phyloP scores from a whole-genome alignment of 2,797 vertebrate genomes.

The Scolopax rusticola region DNA sequence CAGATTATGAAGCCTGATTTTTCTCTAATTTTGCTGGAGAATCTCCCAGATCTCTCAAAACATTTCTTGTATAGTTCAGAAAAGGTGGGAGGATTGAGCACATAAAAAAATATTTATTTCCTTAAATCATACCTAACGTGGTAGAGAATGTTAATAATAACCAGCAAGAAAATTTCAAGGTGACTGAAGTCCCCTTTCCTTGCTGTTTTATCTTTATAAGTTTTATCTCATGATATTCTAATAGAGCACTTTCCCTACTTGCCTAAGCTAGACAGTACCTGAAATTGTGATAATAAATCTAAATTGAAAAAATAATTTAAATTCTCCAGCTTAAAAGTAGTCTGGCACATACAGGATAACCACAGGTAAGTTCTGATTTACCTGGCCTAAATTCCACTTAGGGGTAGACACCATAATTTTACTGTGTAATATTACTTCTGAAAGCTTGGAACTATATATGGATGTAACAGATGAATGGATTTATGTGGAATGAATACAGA shows the following conservation, averaged over 20 bases:
- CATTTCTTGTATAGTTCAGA: neutral
- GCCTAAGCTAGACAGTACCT: neutral
- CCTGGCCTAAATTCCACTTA: neutral
- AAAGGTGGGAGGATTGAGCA: neutral
- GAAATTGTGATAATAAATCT: neutral
- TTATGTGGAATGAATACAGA: neutral
- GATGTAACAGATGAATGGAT: neutral
- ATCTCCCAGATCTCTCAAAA: neutral
- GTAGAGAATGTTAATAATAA: neutral
- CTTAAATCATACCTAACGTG: neutral
- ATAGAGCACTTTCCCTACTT: neutral
- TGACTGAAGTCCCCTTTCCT: neutral
- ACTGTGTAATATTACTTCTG: neutral
- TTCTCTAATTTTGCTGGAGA: neutral
- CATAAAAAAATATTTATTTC: neutral
- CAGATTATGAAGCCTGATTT: neutral
- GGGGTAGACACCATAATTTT: neutral
- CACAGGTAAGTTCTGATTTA: neutral
- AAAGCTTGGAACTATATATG: neutral
- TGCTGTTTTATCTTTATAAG: neutral
- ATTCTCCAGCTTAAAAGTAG: neutral
- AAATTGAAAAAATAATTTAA: neutral
- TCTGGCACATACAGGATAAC: neutral
- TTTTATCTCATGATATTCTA: neutral
- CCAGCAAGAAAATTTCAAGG: neutral